Evolutionary conservation across 2,797 vertebrate genomes (phyloP).

Genomic region (Eulemur mongoz): DNA sequence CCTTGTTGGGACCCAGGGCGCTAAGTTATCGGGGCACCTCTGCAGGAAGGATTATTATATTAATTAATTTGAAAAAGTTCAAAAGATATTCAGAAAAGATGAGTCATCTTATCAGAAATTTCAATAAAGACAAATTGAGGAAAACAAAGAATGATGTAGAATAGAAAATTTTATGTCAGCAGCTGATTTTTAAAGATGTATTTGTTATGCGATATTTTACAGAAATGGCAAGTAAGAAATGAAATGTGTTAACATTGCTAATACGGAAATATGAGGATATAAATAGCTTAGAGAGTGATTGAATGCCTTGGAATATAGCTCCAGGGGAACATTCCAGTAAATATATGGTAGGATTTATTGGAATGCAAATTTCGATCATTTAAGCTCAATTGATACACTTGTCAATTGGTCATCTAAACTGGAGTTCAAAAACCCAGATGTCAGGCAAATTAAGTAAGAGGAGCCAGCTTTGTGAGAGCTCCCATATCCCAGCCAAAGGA

Average conservation of each 20-base stretch:
- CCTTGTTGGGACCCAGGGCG: rapidly evolving
- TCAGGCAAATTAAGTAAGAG: too few species aligned
- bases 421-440: background rate
- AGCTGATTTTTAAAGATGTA: background rate
- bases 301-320: background rate
- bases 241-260: background rate
- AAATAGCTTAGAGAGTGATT: background rate
- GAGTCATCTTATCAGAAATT: background rate
- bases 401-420: background rate
- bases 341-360: background rate
- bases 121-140: background rate
- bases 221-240: background rate
- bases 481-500: background rate
- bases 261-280: too few species aligned
- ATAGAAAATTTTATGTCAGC: background rate
- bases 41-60: background rate
- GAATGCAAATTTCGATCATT: background rate
- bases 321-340: background rate
- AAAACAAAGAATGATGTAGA: background rate
- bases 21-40: background rate
- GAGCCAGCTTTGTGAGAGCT: background rate
- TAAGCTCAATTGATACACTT: background rate
- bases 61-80: background rate
- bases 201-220: background rate
- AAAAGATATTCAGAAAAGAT: background rate